Evolutionary conservation across 2,797 vertebrate genomes (phyloP).

Genomic region (Antennarius maculatus): DNA sequence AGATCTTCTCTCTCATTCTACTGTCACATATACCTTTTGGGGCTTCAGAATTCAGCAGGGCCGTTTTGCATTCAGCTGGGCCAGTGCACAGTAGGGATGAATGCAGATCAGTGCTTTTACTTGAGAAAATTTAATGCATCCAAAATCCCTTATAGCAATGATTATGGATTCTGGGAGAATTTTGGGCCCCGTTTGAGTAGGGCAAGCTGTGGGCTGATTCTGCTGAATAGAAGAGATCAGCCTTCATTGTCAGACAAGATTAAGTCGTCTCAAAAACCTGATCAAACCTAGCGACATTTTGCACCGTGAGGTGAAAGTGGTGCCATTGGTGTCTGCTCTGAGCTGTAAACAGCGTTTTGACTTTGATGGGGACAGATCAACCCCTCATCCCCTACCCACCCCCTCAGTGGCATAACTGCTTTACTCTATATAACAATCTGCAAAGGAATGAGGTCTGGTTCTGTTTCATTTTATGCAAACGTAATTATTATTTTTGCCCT

Average conservation of each 20-base stretch:
- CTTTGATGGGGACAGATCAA: conserved; percentile 69
- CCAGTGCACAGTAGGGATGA: conserved; percentile 71
- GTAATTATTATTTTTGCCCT: conserved; percentile 64
- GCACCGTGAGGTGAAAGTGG: conserved; percentile 59
- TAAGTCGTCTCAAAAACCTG: conserved; percentile 78
- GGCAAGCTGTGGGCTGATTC: conserved; percentile 71
- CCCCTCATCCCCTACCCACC: conserved; percentile 9
- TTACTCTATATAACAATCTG: conserved; percentile 39
- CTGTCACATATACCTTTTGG: conserved; percentile 62
- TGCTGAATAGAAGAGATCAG: conserved; percentile 78
- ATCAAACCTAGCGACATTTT: conserved; percentile 71
- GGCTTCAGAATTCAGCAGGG: conserved; percentile 65
- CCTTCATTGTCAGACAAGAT: conserved; percentile 83
- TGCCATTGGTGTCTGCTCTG: conserved; percentile 60
- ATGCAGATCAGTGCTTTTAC: conserved; percentile 79
- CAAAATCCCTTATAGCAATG: conserved; percentile 74
- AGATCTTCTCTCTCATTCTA: conserved; percentile 60
- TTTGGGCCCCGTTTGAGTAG: conserved; percentile 71
- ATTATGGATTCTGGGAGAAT: conserved; percentile 78
- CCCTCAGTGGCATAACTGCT: conserved; percentile 23
- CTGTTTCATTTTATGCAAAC: conserved; percentile 54
- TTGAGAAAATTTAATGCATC: conserved; percentile 72
- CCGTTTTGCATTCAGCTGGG: conserved; percentile 73
- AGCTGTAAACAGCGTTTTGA: conserved; percentile 71
- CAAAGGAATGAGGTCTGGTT: conserved; percentile 44